These are phyloP conservation scores for Brachionus koreanus DNA, from an alignment of 1,140 invertebrate genomes.

Conservation along the genomic window DNA sequence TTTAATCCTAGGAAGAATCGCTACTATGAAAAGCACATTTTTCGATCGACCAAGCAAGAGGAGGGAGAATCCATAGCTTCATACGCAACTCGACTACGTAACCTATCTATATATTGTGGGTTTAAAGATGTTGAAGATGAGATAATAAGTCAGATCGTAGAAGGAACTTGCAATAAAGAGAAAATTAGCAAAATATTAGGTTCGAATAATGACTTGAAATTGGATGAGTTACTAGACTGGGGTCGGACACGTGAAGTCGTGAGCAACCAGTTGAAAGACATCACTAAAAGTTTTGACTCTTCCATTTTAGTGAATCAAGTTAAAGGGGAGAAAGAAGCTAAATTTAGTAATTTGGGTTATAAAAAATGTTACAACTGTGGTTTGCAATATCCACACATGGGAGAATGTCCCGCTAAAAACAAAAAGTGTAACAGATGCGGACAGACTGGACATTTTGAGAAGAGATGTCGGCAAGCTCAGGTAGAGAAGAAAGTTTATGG, in stretches of 20 bases:
- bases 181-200: background rate
- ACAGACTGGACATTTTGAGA: background rate
- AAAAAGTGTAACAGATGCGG: background rate
- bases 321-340: too few species aligned
- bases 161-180: background rate
- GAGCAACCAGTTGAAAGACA: background rate
- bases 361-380: background rate
- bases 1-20: background rate
- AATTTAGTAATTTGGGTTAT: too few species aligned
- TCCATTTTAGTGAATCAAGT: too few species aligned
- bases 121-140: background rate
- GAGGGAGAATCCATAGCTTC: background rate
- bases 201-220: background rate
- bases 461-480: background rate
- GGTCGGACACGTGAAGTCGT: background rate
- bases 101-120: background rate
- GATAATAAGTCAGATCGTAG: background rate
- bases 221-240: background rate
- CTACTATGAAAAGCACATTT: conserved; percentile 6
- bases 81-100: background rate
- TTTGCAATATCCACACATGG: background rate
- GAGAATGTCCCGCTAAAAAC: background rate
- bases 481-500: too few species aligned
- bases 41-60: background rate
- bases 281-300: background rate